These are phyloP conservation scores for Vidua chalybeata DNA, from an alignment of 2,113 vertebrate genomes.

Conservation along the genomic window DNA sequence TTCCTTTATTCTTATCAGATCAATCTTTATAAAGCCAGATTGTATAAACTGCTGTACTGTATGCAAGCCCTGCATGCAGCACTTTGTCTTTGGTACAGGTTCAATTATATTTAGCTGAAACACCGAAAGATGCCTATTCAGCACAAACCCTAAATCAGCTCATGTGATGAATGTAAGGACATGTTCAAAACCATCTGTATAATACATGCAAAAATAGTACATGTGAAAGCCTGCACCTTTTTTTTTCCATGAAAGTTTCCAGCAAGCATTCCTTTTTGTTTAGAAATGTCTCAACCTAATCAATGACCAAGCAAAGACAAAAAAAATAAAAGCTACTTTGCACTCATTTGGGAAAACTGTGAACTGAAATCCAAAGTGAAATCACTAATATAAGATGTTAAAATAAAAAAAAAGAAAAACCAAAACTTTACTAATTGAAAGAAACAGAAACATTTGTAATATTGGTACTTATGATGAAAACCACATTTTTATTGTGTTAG, in stretches of 20 bases:
- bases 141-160: conserved; percentile 2
- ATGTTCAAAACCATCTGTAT: background rate
- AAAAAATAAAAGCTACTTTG: background rate
- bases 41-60: conserved; percentile 21
- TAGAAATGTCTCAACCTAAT: conserved; percentile 37
- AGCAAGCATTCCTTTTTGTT: conserved; percentile 21
- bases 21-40: conserved; percentile 23
- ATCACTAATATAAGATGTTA: accelerated
- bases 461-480: background rate
- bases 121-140: background rate
- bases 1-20: conserved; percentile 58
- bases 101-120: conserved; percentile 36
- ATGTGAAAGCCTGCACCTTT: background rate
- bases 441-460: background rate
- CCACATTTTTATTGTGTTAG: background rate
- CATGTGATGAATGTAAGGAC: conserved; percentile 8
- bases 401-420: background rate
- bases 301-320: conserved; percentile 15
- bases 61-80: background rate
- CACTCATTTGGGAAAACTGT: background rate
- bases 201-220: conserved; percentile 14
- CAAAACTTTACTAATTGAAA: background rate
- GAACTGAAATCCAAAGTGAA: background rate
- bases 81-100: background rate
- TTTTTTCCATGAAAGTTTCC: background rate